Percentiles rank a stretch among this genome's conserved stretches.
These are phyloP conservation scores for Taphrorychus bicolor DNA, from an alignment of 2,888 invertebrate species.

Conservation along the genomic window DNA sequence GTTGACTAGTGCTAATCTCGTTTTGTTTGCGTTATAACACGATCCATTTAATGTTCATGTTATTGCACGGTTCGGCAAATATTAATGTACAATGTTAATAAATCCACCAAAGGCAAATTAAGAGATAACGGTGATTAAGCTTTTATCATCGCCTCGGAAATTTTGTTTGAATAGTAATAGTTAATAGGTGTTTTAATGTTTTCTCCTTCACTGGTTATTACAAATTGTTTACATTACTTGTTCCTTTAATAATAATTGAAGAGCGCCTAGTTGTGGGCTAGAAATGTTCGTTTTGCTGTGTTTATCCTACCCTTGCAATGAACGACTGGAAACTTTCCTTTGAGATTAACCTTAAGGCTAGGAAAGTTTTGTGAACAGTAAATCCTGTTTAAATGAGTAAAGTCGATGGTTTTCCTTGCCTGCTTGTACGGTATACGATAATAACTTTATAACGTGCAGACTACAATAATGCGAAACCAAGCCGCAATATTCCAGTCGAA, in stretches of 20 bases:
- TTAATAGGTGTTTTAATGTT: not conserved
- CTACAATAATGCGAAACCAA: not conserved
- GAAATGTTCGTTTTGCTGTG: not conserved
- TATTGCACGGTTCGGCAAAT: slow-evolving; percentile 4
- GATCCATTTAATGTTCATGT: slow-evolving; percentile 4
- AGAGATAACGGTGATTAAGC: not conserved
- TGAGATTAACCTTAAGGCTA: not conserved
- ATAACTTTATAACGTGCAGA: not conserved
- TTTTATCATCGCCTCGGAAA: not conserved
- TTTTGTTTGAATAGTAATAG: not conserved
- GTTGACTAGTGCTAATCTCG: not conserved
- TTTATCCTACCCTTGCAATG: not conserved
- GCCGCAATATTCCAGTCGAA: no score
- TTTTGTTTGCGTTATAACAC: not conserved
- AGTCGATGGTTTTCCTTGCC: not conserved
- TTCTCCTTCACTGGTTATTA: not conserved
- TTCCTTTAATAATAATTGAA: no score
- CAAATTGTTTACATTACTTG: not conserved
- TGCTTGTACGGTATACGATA: not conserved
- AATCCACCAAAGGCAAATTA: not conserved
- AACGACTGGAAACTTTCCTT: no score
- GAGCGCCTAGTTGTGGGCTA: not conserved
- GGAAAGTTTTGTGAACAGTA: not conserved
- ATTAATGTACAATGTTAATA: not conserved
- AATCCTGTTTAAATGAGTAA: not conserved